Evolutionary conservation across 2,113 vertebrate genomes (phyloP).

Genomic region (Cariama cristata): DNA sequence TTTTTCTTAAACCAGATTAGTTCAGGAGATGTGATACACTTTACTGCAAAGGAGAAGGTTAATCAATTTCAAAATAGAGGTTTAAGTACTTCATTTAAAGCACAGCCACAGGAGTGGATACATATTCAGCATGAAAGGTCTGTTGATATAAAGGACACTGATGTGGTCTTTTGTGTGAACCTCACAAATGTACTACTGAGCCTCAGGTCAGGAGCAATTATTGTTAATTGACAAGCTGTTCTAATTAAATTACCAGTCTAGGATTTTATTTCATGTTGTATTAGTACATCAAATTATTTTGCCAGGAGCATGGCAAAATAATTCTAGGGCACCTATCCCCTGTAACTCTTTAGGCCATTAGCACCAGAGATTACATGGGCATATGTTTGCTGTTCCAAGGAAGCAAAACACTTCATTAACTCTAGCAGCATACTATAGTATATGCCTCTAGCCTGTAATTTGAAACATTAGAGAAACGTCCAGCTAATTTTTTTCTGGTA

Average conservation of each 20-base stretch:
- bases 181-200: background rate
- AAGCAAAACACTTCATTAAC: constrained; percentile 13
- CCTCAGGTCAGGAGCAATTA: background rate
- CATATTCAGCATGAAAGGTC: background rate
- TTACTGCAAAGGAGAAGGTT: background rate
- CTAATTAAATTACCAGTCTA: constrained; percentile 52
- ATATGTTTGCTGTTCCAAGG: background rate
- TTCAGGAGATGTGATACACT: background rate
- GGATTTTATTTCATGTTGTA: constrained; percentile 26
- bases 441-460: background rate
- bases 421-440: background rate
- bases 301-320: constrained; percentile 6
- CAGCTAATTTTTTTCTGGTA: background rate
- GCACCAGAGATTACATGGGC: background rate
- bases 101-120: background rate
- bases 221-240: constrained; percentile 37
- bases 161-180: background rate
- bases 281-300: constrained; percentile 33
- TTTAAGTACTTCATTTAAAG: background rate
- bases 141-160: background rate
- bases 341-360: background rate
- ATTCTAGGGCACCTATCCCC: background rate
- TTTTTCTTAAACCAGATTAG: background rate
- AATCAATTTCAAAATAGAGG: background rate
- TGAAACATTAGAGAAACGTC: background rate